phyloP scores from a whole-genome alignment of 2,113 vertebrate species.

The Varanus komodoensis region DNA sequence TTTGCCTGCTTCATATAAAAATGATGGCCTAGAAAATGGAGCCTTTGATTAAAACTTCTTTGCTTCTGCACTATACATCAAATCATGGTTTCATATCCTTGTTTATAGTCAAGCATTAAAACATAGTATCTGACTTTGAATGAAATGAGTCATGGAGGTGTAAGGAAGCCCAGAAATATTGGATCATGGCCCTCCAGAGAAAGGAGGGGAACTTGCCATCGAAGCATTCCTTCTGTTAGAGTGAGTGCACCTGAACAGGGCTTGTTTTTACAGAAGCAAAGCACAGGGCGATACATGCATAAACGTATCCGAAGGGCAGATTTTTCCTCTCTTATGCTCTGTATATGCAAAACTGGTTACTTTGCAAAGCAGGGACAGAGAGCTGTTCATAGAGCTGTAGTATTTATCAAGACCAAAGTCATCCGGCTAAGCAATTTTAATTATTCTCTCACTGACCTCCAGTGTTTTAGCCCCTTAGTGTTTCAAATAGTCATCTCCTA shows the following conservation, averaged over 20 bases:
- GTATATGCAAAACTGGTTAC: not conserved
- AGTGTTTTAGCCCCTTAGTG: not conserved
- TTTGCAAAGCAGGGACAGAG: not conserved
- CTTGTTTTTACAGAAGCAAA: not conserved
- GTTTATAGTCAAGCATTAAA: too few relatives aligned
- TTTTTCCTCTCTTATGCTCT: not conserved
- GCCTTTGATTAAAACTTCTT: not conserved
- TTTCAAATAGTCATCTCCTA: not conserved
- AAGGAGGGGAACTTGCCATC: too few relatives aligned
- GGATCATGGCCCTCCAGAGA: too few relatives aligned
- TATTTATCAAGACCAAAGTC: not conserved
- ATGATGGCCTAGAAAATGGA: not conserved
- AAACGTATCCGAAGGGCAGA: too few relatives aligned
- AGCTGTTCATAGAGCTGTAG: not conserved
- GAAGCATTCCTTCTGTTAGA: not conserved
- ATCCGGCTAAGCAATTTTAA: not conserved
- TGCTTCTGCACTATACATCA: too few relatives aligned
- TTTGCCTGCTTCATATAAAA: not conserved
- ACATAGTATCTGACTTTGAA: too few relatives aligned
- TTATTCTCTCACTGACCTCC: not conserved
- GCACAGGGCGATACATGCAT: too few relatives aligned
- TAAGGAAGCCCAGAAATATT: too few relatives aligned
- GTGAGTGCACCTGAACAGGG: not conserved
- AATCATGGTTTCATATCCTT: too few relatives aligned
- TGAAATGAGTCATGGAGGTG: too few relatives aligned